A percentile compares a stretch with the other conserved stretches of the same genome.
These are phyloP conservation scores for Diogma glabrata DNA, from an alignment of 2,888 invertebrate species.

Conservation along the genomic window DNA sequence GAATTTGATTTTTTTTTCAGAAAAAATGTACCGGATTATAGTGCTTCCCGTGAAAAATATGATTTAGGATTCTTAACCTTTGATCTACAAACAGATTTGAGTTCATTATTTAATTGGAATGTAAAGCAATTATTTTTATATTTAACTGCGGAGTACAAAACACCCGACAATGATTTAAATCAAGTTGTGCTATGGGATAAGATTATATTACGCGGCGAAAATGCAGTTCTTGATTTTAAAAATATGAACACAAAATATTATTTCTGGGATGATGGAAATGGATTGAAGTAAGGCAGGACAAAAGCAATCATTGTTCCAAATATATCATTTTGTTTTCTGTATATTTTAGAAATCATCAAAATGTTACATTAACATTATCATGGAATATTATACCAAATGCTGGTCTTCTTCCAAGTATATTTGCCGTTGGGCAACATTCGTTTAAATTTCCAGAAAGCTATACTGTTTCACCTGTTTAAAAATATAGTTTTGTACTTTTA, in stretches of 20 bases:
- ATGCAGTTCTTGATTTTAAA: constrained; percentile 83
- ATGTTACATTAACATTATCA: constrained; percentile 86
- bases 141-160: constrained; percentile 90
- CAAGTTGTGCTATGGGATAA: constrained; percentile 99
- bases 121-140: constrained; percentile 96
- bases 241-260: constrained; percentile 97
- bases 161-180: constrained; percentile 74
- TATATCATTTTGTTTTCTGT: no score
- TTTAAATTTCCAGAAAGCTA: constrained; percentile 89
- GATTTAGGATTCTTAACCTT: constrained; percentile 93
- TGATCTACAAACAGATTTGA: constrained; percentile 85
- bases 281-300: constrained; percentile 66
- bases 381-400: constrained; percentile 99
- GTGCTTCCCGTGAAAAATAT: constrained; percentile 83
- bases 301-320: not conserved
- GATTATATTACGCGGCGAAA: constrained; percentile 88
- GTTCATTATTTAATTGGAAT: constrained; percentile 96
- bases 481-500: not conserved
- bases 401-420: constrained; percentile 81
- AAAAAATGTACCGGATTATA: constrained; percentile 93
- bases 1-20: constrained; percentile 43
- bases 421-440: constrained; percentile 68
- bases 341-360: constrained; percentile 72
- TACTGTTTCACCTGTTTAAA: constrained; percentile 46
- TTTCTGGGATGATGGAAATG: constrained; percentile 99